Evolutionary conservation across 1,140 invertebrate species (phyloP).

Genomic region (Stenopsyche tienmushanensis): DNA sequence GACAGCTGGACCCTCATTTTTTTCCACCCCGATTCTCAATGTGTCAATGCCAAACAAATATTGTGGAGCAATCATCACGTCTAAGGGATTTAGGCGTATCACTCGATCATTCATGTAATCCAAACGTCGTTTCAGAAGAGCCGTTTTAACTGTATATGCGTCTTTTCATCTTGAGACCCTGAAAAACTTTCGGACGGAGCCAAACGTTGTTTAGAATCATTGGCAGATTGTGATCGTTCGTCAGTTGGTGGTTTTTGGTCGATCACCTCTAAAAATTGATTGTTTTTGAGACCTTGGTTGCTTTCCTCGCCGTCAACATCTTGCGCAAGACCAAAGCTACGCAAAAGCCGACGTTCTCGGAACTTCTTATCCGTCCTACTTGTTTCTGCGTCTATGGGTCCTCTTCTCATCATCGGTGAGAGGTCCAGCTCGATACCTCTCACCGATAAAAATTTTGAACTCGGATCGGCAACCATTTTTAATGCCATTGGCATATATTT

Average conservation of each 20-base stretch:
- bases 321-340: not conserved
- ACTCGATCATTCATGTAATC: too few species aligned
- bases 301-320: conserved; percentile 4
- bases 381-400: not conserved
- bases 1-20: not conserved
- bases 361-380: not conserved
- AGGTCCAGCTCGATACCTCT: not conserved
- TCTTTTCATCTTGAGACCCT: too few species aligned
- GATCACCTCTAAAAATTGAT: not conserved
- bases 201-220: too few species aligned
- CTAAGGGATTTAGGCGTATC: too few species aligned
- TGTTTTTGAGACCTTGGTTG: not conserved
- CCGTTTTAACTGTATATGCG: too few species aligned
- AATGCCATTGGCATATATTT: too few species aligned
- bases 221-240: too few species aligned
- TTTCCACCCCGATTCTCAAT: not conserved
- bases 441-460: not conserved
- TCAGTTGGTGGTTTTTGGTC: not conserved
- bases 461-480: not conserved
- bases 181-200: too few species aligned
- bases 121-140: too few species aligned
- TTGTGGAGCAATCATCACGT: too few species aligned
- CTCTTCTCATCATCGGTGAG: not conserved
- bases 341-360: conserved; percentile 1
- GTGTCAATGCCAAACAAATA: too few species aligned